A percentile compares a stretch with the other conserved stretches of the same genome.
Conservation (phyloP, 2,797 vertebrate genomes). For the Craterocephalus amniculus region DNA sequence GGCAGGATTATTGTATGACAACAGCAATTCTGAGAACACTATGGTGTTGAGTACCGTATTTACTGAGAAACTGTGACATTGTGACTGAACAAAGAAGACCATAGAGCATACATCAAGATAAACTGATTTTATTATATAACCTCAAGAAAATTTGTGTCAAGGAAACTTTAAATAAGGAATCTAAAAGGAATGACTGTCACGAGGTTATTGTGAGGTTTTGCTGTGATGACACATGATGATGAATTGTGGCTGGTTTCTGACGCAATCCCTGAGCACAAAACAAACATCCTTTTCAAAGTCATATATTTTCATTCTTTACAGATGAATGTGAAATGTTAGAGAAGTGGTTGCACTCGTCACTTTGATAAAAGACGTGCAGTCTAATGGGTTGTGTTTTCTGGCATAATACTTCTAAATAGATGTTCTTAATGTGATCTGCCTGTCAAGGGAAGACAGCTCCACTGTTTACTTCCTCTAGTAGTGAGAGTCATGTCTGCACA, state of each 20-base stretch:
- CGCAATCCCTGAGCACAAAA: not conserved
- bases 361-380: conserved; percentile 6
- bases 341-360: not conserved
- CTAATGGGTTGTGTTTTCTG: conserved; percentile 1
- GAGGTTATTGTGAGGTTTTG: not conserved
- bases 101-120: conserved; percentile 11
- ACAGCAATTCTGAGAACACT: conserved; percentile 3
- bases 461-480: not conserved
- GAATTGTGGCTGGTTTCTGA: conserved; percentile 17
- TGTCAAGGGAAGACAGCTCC: not conserved
- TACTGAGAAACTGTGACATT: not conserved
- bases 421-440: conserved; percentile 6
- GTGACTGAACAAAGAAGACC: conserved; percentile 3
- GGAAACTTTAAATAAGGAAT: conserved; percentile 12
- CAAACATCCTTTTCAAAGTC: conserved; percentile 1
- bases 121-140: conserved; percentile 11
- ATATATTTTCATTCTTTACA: not conserved
- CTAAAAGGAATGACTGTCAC: conserved; percentile 7
- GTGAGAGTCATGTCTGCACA: not conserved
- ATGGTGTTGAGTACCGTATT: not conserved
- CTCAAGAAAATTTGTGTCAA: not conserved
- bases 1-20: not conserved
- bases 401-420: conserved; percentile 17
- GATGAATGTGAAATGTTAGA: not conserved
- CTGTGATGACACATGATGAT: not conserved